These are phyloP conservation scores for Ifrita kowaldi DNA, from an alignment of 2,113 vertebrate genomes.

Conservation along the genomic window DNA sequence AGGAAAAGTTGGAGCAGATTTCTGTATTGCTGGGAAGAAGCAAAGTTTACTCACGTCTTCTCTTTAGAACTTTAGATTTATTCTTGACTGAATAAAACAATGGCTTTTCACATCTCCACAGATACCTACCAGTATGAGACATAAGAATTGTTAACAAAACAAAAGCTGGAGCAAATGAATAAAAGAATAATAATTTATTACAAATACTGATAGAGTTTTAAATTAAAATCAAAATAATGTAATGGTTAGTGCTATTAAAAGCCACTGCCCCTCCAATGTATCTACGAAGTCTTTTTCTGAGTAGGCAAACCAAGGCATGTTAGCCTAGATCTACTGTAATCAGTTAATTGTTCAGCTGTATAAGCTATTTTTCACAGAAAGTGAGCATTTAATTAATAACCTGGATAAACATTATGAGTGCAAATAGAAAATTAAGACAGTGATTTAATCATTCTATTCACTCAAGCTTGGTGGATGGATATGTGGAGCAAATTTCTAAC, in stretches of 20 bases:
- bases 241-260: neutral
- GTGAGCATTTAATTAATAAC: neutral
- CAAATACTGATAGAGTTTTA: neutral
- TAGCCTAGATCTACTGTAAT: neutral
- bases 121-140: constrained; percentile 44
- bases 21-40: neutral
- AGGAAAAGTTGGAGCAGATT: neutral
- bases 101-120: constrained; percentile 75
- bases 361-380: neutral
- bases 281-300: neutral
- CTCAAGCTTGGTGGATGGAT: neutral
- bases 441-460: neutral
- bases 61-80: constrained; percentile 61
- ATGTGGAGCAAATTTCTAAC: neutral
- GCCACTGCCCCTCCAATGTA: neutral
- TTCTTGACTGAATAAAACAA: constrained; percentile 56
- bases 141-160: neutral
- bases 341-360: neutral
- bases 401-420: neutral
- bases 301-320: neutral
- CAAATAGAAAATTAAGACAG: neutral
- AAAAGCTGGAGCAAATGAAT: neutral
- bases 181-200: neutral
- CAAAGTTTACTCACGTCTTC: constrained; percentile 68
- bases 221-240: neutral